Percentiles rank a stretch among this genome's conserved stretches.
phyloP scores from a whole-genome alignment of 2,113 vertebrate genomes.

The Crypturellus undulatus region DNA sequence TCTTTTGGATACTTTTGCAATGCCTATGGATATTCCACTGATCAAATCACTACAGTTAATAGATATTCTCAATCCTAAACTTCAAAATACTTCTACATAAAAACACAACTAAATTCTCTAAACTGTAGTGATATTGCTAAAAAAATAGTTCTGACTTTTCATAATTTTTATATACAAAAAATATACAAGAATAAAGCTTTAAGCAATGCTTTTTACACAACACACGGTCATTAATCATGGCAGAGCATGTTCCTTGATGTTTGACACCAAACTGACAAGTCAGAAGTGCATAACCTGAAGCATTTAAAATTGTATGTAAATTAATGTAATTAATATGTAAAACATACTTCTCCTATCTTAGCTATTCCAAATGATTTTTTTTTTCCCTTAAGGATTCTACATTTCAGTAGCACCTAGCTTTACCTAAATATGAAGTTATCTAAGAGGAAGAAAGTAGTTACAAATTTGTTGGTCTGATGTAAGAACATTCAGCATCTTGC shows the following conservation, averaged over 20 bases:
- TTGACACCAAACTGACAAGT: slow-evolving; percentile 10
- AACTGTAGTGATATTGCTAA: slow-evolving; percentile 42
- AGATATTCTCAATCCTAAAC: background rate
- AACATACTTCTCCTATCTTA: background rate
- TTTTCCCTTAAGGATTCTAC: background rate
- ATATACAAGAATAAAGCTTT: slow-evolving; percentile 72
- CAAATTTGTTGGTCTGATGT: slow-evolving; percentile 2
- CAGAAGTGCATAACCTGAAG: background rate
- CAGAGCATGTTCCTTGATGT: slow-evolving; percentile 30
- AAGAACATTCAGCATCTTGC: slow-evolving; percentile 22
- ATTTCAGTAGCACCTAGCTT: background rate
- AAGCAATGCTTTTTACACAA: slow-evolving; percentile 57
- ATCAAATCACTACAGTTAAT: background rate
- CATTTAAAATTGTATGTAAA: background rate
- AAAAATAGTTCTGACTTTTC: slow-evolving; percentile 56
- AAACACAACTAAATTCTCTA: background rate
- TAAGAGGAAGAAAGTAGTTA: background rate
- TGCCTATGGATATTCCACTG: background rate
- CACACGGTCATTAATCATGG: slow-evolving; percentile 21
- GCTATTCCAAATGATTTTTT: background rate
- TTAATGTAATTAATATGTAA: no score
- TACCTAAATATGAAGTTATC: background rate
- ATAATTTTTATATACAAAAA: slow-evolving; percentile 62
- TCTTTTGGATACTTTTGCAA: background rate
- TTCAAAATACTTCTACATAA: background rate